Base-by-base conservation (phyloP, 37 sponge, comb jelly and placozoan genomes). In the Oopsacas minuta region DNA sequence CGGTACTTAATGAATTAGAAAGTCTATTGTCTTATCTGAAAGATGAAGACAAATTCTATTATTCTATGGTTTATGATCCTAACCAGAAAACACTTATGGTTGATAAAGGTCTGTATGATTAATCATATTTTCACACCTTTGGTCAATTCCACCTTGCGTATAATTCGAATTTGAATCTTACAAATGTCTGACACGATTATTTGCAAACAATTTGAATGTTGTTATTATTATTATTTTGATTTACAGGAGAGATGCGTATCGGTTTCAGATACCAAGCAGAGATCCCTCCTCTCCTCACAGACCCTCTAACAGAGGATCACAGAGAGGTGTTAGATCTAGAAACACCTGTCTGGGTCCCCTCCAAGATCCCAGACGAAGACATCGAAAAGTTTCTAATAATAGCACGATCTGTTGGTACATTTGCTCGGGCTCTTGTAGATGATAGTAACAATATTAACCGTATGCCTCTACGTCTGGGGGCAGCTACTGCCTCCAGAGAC, bases 401-500 rank as follows among this genome's bases (percentile, higher is more conserved):
- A 39, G 92, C 96, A 1, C 86, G 94, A 36, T 96, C 96, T 35
- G 92, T 96, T 52, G 96, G 96, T 12, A 96, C 96, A 10, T 96
- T 96, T 96, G 96, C 96, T 20, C 86, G 96, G 1, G 96, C 96
- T 15, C 89, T 96, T 15, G 82, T 94, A 28, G 92, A 94, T 75
- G 92, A 93, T 38, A 87, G 94, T 35, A 90, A 89, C 87, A 92
- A 92, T 53, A 86, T 36, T 12, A 90, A 91, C 25, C 94, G 94
- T 85, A 93, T 93, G 87, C 94, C 92, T 36, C 85, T 96, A 8
- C 86, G 91, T 39, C 88, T 92, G 35, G 93, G 94, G 5, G 96
- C 96, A 28, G 96, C 96, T 17, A 94, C 96, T 38, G 96, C 96
- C 36, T 96, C 94, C 12, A 69, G 96, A 36, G 96, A 96, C 86